Percentiles rank a stretch among this genome's conserved stretches.
Conservation (phyloP, 2,888 invertebrate species). For the Plebejus argus region DNA sequence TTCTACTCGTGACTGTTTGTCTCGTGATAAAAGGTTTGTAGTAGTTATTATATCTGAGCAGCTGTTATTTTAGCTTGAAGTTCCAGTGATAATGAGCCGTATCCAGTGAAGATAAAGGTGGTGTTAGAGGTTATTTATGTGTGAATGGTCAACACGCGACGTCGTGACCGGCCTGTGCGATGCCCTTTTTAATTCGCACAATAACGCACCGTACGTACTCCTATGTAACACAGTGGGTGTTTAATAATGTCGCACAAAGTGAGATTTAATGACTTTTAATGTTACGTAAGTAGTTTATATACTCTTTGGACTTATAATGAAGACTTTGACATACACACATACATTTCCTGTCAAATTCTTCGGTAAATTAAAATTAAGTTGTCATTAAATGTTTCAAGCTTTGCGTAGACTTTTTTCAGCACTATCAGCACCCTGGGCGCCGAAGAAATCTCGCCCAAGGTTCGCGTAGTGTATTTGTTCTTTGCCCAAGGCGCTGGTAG, state of each 20-base stretch:
- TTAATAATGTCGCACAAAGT: background rate
- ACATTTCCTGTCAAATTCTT: too few relatives aligned
- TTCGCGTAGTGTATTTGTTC: too few relatives aligned
- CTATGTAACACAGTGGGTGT: slow-evolving; percentile 44
- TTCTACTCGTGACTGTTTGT: background rate
- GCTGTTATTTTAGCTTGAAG: background rate
- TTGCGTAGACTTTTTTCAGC: too few relatives aligned
- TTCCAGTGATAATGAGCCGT: background rate
- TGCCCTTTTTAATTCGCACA: slow-evolving; percentile 67
- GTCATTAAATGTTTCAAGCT: too few relatives aligned
- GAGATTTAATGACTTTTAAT: too few relatives aligned
- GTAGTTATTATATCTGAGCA: background rate
- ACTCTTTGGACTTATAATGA: too few relatives aligned
- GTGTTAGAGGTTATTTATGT: background rate
- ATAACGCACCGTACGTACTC: slow-evolving; percentile 58
- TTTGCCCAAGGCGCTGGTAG: too few relatives aligned
- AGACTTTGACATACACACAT: too few relatives aligned
- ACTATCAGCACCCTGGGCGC: too few relatives aligned
- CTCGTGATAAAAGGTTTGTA: slow-evolving; percentile 1
- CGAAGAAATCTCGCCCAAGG: too few relatives aligned
- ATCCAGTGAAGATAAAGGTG: background rate
- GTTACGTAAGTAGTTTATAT: too few relatives aligned
- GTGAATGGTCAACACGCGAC: slow-evolving; percentile 43
- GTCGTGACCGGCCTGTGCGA: slow-evolving; percentile 60
- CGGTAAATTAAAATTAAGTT: too few relatives aligned